Percentiles rank a stretch among this genome's conserved stretches.
Evolutionary conservation across 2,113 vertebrate genomes (phyloP).

Genomic region (Pipra filicauda): DNA sequence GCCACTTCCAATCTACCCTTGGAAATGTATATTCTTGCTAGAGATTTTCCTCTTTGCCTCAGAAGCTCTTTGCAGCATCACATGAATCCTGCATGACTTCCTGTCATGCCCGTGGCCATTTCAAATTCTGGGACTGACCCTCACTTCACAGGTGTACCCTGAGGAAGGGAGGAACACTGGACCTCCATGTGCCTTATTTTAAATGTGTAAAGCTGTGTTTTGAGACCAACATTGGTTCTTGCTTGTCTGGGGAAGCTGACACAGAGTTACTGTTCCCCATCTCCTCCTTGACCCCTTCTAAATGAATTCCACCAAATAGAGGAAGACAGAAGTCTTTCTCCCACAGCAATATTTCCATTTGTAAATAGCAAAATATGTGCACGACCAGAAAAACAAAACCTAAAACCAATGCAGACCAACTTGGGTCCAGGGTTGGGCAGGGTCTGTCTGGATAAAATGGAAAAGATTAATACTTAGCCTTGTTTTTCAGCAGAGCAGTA

Average conservation of each 20-base stretch:
- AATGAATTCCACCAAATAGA: not conserved
- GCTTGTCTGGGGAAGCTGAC: not conserved
- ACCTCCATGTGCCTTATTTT: not conserved
- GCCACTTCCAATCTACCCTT: not conserved
- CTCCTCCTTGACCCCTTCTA: not conserved
- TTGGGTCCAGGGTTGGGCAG: not conserved
- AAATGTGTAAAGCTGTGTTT: not conserved
- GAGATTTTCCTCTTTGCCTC: not conserved
- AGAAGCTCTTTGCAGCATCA: not conserved
- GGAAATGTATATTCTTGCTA: not conserved
- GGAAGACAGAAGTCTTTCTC: not conserved
- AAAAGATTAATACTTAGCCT: constrained; percentile 2
- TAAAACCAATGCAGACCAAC: not conserved
- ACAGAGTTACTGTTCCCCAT: not conserved
- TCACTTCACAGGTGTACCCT: not conserved
- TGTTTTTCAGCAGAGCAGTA: constrained; percentile 1
- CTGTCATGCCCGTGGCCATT: accelerated
- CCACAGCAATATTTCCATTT: not conserved
- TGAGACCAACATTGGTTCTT: accelerated
- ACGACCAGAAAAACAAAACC: not conserved
- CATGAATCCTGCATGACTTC: not conserved
- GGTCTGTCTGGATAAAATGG: not conserved
- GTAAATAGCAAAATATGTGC: not conserved
- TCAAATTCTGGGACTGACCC: not conserved
- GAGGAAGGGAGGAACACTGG: accelerated